A percentile compares a stretch with the other conserved stretches of the same genome.
These are phyloP conservation scores for Monopterus albus DNA, from an alignment of 2,113 vertebrate genomes.

Conservation along the genomic window DNA sequence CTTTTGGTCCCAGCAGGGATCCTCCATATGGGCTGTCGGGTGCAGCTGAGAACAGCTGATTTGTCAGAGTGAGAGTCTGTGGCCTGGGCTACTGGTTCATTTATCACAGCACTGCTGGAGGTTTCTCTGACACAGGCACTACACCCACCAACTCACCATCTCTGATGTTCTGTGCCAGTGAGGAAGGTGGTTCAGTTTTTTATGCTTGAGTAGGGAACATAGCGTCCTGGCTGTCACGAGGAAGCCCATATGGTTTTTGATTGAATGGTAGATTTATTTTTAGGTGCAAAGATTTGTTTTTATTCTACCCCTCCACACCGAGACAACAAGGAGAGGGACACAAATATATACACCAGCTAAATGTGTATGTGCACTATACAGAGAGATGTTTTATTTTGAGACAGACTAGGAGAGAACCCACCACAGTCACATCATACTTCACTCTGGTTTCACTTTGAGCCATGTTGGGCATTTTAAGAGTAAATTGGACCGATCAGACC, in stretches of 20 bases:
- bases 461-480: slow-evolving; percentile 58
- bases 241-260: slow-evolving; percentile 17
- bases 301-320: background rate
- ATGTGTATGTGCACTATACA: background rate
- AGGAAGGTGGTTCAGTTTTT: slow-evolving; percentile 20
- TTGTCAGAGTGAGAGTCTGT: slow-evolving; percentile 56
- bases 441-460: slow-evolving; percentile 39
- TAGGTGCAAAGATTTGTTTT: slow-evolving; percentile 22
- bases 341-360: background rate
- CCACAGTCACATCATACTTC: slow-evolving; percentile 46
- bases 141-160: slow-evolving; percentile 19
- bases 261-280: slow-evolving; percentile 6
- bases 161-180: background rate
- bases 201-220: slow-evolving; percentile 2
- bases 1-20: slow-evolving; percentile 37
- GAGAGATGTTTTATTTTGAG: slow-evolving; percentile 30
- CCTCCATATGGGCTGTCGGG: slow-evolving; percentile 24
- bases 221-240: slow-evolving; percentile 35
- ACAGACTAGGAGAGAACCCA: slow-evolving; percentile 16
- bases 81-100: slow-evolving; percentile 24
- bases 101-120: slow-evolving; percentile 51
- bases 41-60: slow-evolving; percentile 40
- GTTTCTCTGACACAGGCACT: slow-evolving; percentile 15
- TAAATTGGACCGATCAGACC: slow-evolving; percentile 68
- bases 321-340: slow-evolving; percentile 2